Evolutionary conservation across 1,140 invertebrate genomes (phyloP).

Genomic region (Chrysopa pallens): DNA sequence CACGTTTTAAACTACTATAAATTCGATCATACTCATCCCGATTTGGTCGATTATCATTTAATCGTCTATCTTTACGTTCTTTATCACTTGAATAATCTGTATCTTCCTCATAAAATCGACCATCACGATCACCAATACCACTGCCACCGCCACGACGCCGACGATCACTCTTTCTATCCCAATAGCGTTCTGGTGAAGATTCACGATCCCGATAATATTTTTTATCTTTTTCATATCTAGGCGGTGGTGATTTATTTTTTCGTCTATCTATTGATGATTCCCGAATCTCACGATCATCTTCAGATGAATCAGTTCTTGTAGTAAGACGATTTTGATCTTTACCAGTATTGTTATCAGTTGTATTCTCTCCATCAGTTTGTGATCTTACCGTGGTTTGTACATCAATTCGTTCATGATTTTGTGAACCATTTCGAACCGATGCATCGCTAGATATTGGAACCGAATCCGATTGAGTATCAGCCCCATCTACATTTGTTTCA

Average conservation of each 20-base stretch:
- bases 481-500: constrained; percentile 5
- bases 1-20: constrained; percentile 15
- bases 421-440: no score
- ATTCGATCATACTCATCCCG: constrained; percentile 22
- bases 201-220: constrained; percentile 6
- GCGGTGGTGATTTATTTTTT: constrained; percentile 4
- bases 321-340: not conserved
- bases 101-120: constrained; percentile 18
- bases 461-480: constrained; percentile 3
- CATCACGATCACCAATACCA: constrained; percentile 15
- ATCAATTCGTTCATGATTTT: constrained; percentile 5
- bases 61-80: constrained; percentile 14
- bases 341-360: constrained; percentile 7
- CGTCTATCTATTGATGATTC: not conserved
- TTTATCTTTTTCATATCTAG: constrained; percentile 12
- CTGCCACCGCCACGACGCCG: constrained; percentile 20
- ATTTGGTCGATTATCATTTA: constrained; percentile 17
- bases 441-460: no score
- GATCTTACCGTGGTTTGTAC: constrained; percentile 9
- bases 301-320: not conserved
- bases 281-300: not conserved
- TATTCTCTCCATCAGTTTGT: constrained; percentile 10
- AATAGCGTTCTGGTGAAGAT: constrained; percentile 6
- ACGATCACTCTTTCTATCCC: constrained; percentile 20
- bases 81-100: constrained; percentile 20